Conservation (phyloP, 1,140 invertebrate genomes). For the Triops longicaudatus region DNA sequence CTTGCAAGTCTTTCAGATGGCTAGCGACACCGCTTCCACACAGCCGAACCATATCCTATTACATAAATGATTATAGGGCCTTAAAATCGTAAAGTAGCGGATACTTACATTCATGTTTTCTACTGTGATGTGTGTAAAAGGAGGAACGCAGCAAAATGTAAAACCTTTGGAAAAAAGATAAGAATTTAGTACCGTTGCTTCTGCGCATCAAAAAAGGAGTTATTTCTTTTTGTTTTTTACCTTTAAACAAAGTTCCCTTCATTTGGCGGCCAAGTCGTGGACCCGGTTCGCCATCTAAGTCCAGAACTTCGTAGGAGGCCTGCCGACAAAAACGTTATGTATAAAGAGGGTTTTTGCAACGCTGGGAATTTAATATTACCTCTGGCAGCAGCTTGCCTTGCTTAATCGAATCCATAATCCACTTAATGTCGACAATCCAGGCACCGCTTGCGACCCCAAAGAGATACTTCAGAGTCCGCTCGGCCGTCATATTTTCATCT, state of each 20-base stretch:
- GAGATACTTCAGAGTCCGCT: neutral
- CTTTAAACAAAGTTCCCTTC: neutral
- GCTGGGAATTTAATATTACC: neutral
- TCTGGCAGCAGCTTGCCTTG: neutral
- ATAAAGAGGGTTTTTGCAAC: no score
- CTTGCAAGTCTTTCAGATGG: neutral
- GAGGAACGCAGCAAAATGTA: neutral
- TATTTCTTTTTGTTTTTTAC: neutral
- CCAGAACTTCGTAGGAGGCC: neutral
- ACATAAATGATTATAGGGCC: neutral
- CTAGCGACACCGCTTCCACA: neutral
- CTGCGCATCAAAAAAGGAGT: neutral
- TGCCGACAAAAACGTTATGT: neutral
- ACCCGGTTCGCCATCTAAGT: neutral
- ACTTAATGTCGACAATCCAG: slow-evolving; percentile 3
- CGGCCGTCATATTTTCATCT: neutral
- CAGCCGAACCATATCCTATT: neutral
- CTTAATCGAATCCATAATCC: neutral
- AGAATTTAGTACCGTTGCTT: neutral
- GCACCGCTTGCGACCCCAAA: neutral
- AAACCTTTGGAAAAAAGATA: neutral
- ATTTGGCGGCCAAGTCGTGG: neutral
- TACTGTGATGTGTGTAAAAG: neutral
- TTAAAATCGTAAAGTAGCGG: neutral
- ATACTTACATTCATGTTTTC: slow-evolving; percentile 3